A percentile compares a stretch with the other conserved stretches of the same genome.
phyloP scores from a whole-genome alignment of 2,888 invertebrate genomes.

The Orthosia incerta region DNA sequence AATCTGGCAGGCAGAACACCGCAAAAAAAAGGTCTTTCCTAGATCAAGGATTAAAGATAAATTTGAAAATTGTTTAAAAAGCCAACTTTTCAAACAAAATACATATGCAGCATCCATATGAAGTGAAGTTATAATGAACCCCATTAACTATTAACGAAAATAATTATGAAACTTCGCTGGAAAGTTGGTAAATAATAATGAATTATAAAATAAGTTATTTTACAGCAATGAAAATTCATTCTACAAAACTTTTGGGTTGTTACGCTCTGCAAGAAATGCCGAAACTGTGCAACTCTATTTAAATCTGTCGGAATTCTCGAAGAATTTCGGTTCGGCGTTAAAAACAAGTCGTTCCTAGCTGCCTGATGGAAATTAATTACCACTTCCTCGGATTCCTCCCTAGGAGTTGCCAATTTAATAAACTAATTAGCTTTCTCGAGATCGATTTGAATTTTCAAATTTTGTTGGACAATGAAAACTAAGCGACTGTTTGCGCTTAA shows the following conservation, averaged over 20 bases:
- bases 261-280: conserved; percentile 32
- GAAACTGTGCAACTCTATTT: conserved; percentile 48
- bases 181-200: conserved; percentile 32
- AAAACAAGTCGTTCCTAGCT: conserved; percentile 66
- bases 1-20: too few species aligned
- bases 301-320: conserved; percentile 52
- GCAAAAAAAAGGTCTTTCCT: too few species aligned
- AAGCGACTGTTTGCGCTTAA: conserved; percentile 7
- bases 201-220: conserved; percentile 42
- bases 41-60: background rate
- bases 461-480: conserved; percentile 16
- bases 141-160: conserved; percentile 28
- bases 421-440: conserved; percentile 72
- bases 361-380: conserved; percentile 80
- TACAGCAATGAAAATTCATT: conserved; percentile 46
- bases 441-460: conserved; percentile 60
- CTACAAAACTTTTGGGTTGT: conserved; percentile 41
- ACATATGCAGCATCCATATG: background rate
- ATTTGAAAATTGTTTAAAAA: background rate
- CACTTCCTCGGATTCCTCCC: conserved; percentile 68
- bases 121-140: conserved; percentile 19
- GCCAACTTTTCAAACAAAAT: background rate
- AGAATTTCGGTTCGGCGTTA: conserved; percentile 62
- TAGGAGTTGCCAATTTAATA: conserved; percentile 73
- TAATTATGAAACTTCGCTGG: conserved; percentile 31